A percentile compares a stretch with the other conserved stretches of the same genome.
phyloP scores from a whole-genome alignment of 2,113 vertebrate species.

The Chloebia gouldiae region DNA sequence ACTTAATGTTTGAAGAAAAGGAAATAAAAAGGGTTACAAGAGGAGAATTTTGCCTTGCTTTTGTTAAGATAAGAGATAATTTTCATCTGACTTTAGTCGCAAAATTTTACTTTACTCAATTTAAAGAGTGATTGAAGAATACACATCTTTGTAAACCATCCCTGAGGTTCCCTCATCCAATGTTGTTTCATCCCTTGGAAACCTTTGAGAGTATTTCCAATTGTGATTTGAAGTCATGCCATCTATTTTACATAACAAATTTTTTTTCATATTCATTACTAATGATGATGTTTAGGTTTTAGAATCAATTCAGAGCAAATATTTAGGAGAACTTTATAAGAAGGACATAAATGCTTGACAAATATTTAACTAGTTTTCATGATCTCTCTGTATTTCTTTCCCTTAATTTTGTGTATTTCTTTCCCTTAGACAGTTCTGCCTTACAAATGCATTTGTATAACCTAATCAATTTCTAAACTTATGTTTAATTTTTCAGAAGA shows the following conservation, averaged over 20 bases:
- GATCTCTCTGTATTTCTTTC: not conserved
- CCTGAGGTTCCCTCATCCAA: not conserved
- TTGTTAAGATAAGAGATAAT: slow-evolving; percentile 11
- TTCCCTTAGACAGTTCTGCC: not conserved
- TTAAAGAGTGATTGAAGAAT: slow-evolving; percentile 42
- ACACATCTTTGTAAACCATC: slow-evolving; percentile 25
- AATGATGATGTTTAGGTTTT: not conserved
- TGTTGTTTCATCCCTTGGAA: slow-evolving; percentile 24
- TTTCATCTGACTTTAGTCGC: slow-evolving; percentile 23
- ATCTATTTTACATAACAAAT: slow-evolving; percentile 1
- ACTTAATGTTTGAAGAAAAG: not conserved
- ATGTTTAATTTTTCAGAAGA: not conserved
- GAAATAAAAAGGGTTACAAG: not conserved
- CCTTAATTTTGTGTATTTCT: not conserved
- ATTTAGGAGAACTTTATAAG: not conserved
- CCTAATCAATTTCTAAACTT: not conserved
- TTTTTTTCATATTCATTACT: not conserved
- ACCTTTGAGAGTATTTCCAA: not conserved
- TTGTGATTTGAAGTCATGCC: slow-evolving; percentile 14
- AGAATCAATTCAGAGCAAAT: not conserved
- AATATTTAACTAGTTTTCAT: not conserved
- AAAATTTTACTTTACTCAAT: not conserved
- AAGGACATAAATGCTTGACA: not conserved
- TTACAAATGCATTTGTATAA: not conserved
- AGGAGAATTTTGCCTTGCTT: slow-evolving; percentile 22